A percentile compares a stretch with the other conserved stretches of the same genome.
Conservation (phyloP, 2,797 vertebrate species). For the Dicrostonyx torquatus region DNA sequence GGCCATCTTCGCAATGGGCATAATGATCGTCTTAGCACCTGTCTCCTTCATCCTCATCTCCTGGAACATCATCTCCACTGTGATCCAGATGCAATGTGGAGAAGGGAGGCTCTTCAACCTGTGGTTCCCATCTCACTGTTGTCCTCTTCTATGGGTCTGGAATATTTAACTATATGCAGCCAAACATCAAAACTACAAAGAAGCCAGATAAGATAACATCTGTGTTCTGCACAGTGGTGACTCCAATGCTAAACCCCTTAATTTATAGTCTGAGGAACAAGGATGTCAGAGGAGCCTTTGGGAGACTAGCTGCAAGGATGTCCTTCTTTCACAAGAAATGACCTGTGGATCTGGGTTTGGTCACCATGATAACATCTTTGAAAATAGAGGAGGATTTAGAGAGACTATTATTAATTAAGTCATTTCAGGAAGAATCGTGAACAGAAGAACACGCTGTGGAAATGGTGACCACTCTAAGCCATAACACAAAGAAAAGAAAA, state of each 20-base stretch:
- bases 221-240: not conserved
- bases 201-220: constrained; percentile 20
- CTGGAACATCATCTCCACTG: constrained; percentile 63
- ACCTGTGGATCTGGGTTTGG: not conserved
- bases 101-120: constrained; percentile 70
- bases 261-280: constrained; percentile 73
- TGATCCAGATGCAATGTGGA: constrained; percentile 66
- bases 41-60: constrained; percentile 67
- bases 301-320: constrained; percentile 48
- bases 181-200: not conserved
- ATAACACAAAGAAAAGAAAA: not conserved
- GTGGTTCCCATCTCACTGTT: constrained; percentile 71
- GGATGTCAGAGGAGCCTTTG: not conserved
- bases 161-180: constrained; percentile 53
- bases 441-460: not conserved
- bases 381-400: not conserved
- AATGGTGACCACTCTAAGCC: not conserved
- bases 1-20: constrained; percentile 60
- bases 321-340: not conserved
- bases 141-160: constrained; percentile 52
- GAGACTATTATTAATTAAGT: not conserved
- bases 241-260: constrained; percentile 55
- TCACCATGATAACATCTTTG: not conserved
- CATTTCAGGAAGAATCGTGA: not conserved
- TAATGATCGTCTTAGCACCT: constrained; percentile 54